Conservation (phyloP, 2,797 vertebrate genomes). For the Sebastes reedi region DNA sequence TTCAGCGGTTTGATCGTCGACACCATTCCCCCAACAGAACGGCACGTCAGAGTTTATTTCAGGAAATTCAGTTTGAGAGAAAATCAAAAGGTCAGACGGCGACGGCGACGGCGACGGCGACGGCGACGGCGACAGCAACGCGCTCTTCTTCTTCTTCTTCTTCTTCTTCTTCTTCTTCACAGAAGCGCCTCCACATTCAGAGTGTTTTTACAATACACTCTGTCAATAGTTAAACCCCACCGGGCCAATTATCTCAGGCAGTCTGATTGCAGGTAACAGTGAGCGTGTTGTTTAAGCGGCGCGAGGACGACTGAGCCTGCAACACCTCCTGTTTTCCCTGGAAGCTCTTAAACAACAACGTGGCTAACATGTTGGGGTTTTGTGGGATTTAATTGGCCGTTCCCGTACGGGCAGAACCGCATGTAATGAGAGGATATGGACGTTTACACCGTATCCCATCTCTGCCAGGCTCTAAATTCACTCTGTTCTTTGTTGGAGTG, state of each 20-base stretch:
- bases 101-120: background rate
- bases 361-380: constrained; percentile 2
- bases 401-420: background rate
- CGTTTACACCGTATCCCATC: background rate
- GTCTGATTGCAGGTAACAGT: constrained; percentile 41
- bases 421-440: constrained; percentile 20
- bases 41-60: constrained; percentile 23
- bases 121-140: background rate
- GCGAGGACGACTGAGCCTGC: background rate
- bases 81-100: constrained; percentile 2
- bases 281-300: constrained; percentile 11
- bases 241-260: constrained; percentile 58
- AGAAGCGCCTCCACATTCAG: background rate
- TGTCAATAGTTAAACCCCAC: constrained; percentile 25
- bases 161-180: background rate
- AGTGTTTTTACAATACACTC: background rate
- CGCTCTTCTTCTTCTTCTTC: background rate
- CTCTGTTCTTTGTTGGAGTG: background rate
- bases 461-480: background rate
- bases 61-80: background rate
- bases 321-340: background rate
- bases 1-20: background rate
- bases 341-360: constrained; percentile 21
- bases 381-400: constrained; percentile 30
- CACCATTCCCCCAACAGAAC: background rate